These are phyloP conservation scores for Murina feae DNA, from an alignment of 2,113 vertebrate genomes.

Conservation along the genomic window DNA sequence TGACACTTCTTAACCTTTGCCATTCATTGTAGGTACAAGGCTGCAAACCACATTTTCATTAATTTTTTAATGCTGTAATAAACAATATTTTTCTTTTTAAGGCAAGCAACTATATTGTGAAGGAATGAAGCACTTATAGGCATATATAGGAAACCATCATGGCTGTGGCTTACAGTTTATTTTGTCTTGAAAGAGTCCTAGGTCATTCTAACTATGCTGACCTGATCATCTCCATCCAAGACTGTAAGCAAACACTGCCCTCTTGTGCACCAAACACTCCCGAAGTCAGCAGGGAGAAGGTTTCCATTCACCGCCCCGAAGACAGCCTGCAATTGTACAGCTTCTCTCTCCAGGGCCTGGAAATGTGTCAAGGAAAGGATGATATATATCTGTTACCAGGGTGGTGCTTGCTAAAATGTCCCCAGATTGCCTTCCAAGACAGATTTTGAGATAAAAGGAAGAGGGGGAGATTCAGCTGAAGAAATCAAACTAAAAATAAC, in stretches of 20 bases:
- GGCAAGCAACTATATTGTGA: slow-evolving; percentile 31
- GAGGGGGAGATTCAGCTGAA: neutral
- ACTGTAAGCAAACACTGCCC: slow-evolving; percentile 81
- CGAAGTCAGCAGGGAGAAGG: neutral
- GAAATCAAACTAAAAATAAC: slow-evolving; percentile 1
- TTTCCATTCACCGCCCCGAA: neutral
- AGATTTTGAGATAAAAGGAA: slow-evolving; percentile 16
- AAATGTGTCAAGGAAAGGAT: neutral
- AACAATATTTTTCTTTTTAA: slow-evolving; percentile 56
- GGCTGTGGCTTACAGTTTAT: slow-evolving; percentile 28
- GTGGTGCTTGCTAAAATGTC: neutral
- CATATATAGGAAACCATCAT: neutral
- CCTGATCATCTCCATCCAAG: slow-evolving; percentile 34
- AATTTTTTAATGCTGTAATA: slow-evolving; percentile 1
- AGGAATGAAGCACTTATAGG: neutral
- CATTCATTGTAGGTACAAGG: neutral
- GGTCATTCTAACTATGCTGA: slow-evolving; percentile 62
- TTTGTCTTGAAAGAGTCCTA: slow-evolving; percentile 52
- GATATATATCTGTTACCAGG: neutral
- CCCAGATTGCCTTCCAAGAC: neutral
- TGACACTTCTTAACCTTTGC: slow-evolving; percentile 10
- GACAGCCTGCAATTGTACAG: neutral
- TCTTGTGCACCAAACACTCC: slow-evolving; percentile 77
- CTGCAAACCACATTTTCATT: neutral
- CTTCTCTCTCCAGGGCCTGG: neutral